Evolutionary conservation across 2,888 invertebrate species (phyloP).

Genomic region (Erebia epiphron): DNA sequence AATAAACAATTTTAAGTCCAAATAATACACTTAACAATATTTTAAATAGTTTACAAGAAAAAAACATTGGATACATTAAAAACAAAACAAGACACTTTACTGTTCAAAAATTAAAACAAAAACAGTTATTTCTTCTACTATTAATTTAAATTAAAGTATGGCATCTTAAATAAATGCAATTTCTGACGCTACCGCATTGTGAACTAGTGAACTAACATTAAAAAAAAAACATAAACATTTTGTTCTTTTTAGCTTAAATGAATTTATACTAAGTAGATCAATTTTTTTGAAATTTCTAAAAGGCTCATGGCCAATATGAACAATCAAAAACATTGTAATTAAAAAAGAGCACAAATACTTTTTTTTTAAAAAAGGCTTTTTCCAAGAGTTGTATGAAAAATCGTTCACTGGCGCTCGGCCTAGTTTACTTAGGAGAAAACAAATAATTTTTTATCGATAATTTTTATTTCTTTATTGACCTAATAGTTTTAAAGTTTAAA

Average conservation of each 20-base stretch:
- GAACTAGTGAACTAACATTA: not conserved
- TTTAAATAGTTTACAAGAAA: conserved; percentile 11
- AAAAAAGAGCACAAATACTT: not conserved
- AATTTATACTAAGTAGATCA: too few relatives aligned
- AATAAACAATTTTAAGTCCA: conserved; percentile 22
- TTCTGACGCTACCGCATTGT: not conserved
- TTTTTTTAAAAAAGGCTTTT: not conserved
- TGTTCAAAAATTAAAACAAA: conserved; percentile 5
- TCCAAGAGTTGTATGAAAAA: not conserved
- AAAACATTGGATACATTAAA: conserved; percentile 16
- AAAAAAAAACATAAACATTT: not conserved
- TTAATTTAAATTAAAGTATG: conserved; percentile 9
- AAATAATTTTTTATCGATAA: not conserved
- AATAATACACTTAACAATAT: conserved; percentile 27
- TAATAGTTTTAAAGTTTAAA: conserved; percentile 7
- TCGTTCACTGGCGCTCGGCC: not conserved
- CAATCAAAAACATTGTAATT: not conserved
- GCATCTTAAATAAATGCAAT: conserved; percentile 20
- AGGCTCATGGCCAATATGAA: not conserved
- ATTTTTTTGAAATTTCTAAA: not conserved
- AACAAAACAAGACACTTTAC: not conserved
- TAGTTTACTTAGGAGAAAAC: not conserved
- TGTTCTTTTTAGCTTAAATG: not conserved
- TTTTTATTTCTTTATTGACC: not conserved
- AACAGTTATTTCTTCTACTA: not conserved